Base-by-base conservation (phyloP, 2,113 vertebrate genomes). In the Elaphurus davidianus region DNA sequence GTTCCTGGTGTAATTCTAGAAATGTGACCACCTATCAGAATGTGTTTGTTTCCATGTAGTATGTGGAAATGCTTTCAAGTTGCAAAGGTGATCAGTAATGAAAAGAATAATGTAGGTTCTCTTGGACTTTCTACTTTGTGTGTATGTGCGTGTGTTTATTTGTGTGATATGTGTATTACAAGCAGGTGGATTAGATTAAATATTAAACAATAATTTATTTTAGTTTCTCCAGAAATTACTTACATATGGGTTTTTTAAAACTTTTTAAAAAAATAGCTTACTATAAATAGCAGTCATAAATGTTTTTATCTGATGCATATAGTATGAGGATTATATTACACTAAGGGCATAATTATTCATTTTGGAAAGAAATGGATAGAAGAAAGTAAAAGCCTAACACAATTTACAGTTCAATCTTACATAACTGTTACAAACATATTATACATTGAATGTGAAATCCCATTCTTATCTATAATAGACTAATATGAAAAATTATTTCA, bases 341-440 rank as follows among this genome's bases (percentile, higher is more conserved):
- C 90, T 96, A 97, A 97, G 62, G 57, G 2, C 1, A 64, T 33
- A 86, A 57, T 96, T 98, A 93, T 0, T 98, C 36, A 91, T 94
- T 98, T 96, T 97, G 76, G 59, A 86, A 60, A 81, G 96, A 55
- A 96, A 40, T 47, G n/a, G 45, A 96, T 97, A 98, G 54, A 97
- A 98, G 98, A 96, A 14, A 36, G n/a, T 91, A 52, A 96, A 96
- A 92, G 21, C 27, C 11, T 81, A 19, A 45, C 67, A 17, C 60
- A 27, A 81, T 94, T 96, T 52, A 36, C 50, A 88, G 33, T 50
- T 96, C 86, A 95, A 91, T 45, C 19, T 86, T 88, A 95, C 93
- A 33, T 97, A 50, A 19, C 33, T 25, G 23, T 64, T 79, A 50
- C 33, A 98, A 95, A 98, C 43, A 59, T 96, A 87, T 2, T 92